These are phyloP conservation scores for Brachyrhaphis roseni DNA, from an alignment of 2,797 vertebrate genomes.

Conservation along the genomic window DNA sequence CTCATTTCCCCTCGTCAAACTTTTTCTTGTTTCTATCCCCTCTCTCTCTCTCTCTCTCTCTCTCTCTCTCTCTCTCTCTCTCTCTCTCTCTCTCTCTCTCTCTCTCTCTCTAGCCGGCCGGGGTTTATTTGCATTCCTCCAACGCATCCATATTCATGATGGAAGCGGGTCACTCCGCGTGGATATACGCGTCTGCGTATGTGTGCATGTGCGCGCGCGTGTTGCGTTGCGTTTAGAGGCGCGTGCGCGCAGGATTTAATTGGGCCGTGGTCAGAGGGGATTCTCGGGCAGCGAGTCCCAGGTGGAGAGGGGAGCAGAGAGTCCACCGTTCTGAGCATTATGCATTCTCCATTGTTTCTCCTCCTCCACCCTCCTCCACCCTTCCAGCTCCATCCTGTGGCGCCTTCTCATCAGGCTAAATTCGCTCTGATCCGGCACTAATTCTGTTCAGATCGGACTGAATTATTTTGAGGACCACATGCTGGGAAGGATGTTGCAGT, in stretches of 20 bases:
- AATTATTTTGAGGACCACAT: conserved; percentile 69
- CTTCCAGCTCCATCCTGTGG: conserved; percentile 53
- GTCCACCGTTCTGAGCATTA: conserved; percentile 78
- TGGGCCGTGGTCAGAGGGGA: conserved; percentile 82
- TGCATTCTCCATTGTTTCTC: conserved; percentile 73
- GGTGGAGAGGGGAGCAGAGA: conserved; percentile 80
- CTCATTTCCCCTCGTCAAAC: too few species aligned
- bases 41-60: too few species aligned
- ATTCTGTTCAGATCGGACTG: conserved; percentile 69
- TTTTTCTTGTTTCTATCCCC: too few species aligned
- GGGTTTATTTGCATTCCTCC: conserved; percentile 80
- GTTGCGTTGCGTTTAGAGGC: conserved; percentile 6
- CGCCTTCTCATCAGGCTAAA: conserved; percentile 71
- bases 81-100: conserved; percentile 47
- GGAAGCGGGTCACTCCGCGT: conserved; percentile 79
- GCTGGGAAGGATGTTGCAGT: conserved; percentile 44
- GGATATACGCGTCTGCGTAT: conserved; percentile 43
- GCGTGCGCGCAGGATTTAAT: conserved; percentile 73
- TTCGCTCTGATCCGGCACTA: conserved; percentile 67
- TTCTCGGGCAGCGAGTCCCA: conserved; percentile 78
- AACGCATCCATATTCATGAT: conserved; percentile 84
- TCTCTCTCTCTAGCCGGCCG: conserved; percentile 54
- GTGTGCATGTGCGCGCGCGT: conserved; percentile 34
- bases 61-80: too few species aligned
- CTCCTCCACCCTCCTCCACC: too few species aligned